Evolutionary conservation across 2,797 vertebrate species (phyloP), one percentile per base, ranked within the genome.

Genomic region (Trichosurus vulpecula): DNA sequence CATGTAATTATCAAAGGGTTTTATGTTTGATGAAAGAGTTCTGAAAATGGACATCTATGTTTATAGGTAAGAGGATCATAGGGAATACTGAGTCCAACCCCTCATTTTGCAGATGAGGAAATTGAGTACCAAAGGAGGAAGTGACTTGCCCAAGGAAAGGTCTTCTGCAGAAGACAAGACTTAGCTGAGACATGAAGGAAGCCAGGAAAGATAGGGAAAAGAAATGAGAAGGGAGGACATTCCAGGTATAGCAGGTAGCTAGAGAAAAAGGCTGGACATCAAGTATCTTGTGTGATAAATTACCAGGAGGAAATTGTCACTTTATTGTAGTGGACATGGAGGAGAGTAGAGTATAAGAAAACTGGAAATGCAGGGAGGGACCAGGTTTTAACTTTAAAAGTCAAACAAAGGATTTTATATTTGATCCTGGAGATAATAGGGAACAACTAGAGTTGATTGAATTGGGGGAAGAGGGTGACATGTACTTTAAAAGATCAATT

Each of bases 11-110:
- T 94, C 91, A 10, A 52, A 74, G 52, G 90, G 25, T 56, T 94
- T 93, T 66, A 13, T 30, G n/a, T 16, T 93, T 90, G 52, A 14
- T 93, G 1, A 94, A 54, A 91, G 94, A 55, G 31, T 95, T 94
- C 2, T 95, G 58, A 96, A 96, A 91, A 53, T 5, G 47, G 57
- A 66, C 29, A 31, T 51, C 55, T 87, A 89, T 1, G 90, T 8
- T 54, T 5, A 81, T 74, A 22, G 61, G 35, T 6, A 74, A 41
- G 61, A 74, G 35, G 5, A n/a, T 19, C 12, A 66, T 14, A 66
- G 13, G 14, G 35, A n/a, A 35, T 74, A 5, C 35, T n/a, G 14
- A n/a, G 16, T 41, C 3, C 35, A 74, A 74, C 35, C 35, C 16
- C 61, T 74, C 35, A 74, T 74, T 74, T 74, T n/a, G 6, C 6